Conservation (phyloP, 2,888 invertebrate species). For the Iselma pallidipennis region DNA sequence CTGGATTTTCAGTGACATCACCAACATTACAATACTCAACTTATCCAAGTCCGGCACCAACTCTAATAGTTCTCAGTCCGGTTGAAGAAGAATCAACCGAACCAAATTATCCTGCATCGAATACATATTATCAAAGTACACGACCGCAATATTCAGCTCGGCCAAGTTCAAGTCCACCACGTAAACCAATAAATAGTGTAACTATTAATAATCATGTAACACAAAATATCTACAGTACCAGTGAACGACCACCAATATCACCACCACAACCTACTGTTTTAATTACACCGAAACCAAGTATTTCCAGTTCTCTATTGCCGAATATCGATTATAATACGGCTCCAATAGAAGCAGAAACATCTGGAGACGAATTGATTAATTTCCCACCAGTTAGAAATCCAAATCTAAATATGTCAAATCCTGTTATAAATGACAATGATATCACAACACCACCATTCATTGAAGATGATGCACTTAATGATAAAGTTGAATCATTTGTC, state of each 20-base stretch:
- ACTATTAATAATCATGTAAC: conserved; percentile 67
- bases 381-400: conserved; percentile 88
- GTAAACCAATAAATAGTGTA: conserved; percentile 51
- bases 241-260: conserved; percentile 58
- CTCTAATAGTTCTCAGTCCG: conserved; percentile 64
- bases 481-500: conserved; percentile 81
- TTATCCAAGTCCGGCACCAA: conserved; percentile 59
- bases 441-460: conserved; percentile 77
- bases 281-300: conserved; percentile 71
- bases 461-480: conserved; percentile 75
- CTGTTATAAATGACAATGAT: conserved; percentile 63
- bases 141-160: conserved; percentile 41
- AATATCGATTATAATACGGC: conserved; percentile 40
- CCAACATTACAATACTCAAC: conserved; percentile 34
- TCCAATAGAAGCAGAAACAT: conserved; percentile 63
- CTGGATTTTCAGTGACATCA: conserved; percentile 43
- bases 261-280: conserved; percentile 62
- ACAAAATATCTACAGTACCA: conserved; percentile 59
- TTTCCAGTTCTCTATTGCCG: conserved; percentile 38
- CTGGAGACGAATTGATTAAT: conserved; percentile 69
- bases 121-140: conserved; percentile 30
- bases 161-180: conserved; percentile 19
- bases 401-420: conserved; percentile 72
- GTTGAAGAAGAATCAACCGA: conserved; percentile 36
- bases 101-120: conserved; percentile 10